These are phyloP conservation scores for Eristalinus aeneus DNA, from an alignment of 2,888 invertebrate genomes.

Conservation along the genomic window DNA sequence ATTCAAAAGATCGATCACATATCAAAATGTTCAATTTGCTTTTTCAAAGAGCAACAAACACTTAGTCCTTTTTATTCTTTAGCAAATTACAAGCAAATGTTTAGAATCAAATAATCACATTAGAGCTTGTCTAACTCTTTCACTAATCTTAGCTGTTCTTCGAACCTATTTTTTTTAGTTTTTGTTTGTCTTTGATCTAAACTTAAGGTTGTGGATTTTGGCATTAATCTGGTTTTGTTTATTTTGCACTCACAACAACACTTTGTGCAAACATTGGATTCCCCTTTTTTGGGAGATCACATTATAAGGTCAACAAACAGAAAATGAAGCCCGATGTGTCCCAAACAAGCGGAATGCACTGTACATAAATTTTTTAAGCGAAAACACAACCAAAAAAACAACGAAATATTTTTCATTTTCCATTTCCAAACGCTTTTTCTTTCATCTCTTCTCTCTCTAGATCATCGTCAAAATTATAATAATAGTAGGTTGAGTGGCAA, in stretches of 20 bases:
- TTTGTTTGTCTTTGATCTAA: too few relatives aligned
- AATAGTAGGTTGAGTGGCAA: conserved; percentile 76
- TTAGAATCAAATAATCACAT: not conserved
- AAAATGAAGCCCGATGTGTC: too few relatives aligned
- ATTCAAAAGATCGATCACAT: too few relatives aligned
- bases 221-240: conserved; percentile 15
- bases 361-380: not conserved
- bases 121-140: not conserved
- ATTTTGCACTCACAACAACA: conserved; percentile 7
- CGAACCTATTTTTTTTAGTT: not conserved
- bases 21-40: too few relatives aligned
- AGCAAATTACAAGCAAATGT: not conserved
- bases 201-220: not conserved
- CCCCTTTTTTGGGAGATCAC: too few relatives aligned
- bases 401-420: conserved; percentile 23
- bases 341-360: too few relatives aligned
- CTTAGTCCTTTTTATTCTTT: too few relatives aligned
- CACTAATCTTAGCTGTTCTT: not conserved
- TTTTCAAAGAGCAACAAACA: too few relatives aligned
- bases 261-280: not conserved
- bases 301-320: too few relatives aligned
- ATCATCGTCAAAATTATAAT: conserved; percentile 78
- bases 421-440: conserved; percentile 46
- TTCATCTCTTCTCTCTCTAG: conserved; percentile 69
- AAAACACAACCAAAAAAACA: not conserved